Evolutionary conservation across 1,140 invertebrate species (phyloP), one percentile per base, ranked within the genome.

Genomic region (Drosophila punjabiensis): DNA sequence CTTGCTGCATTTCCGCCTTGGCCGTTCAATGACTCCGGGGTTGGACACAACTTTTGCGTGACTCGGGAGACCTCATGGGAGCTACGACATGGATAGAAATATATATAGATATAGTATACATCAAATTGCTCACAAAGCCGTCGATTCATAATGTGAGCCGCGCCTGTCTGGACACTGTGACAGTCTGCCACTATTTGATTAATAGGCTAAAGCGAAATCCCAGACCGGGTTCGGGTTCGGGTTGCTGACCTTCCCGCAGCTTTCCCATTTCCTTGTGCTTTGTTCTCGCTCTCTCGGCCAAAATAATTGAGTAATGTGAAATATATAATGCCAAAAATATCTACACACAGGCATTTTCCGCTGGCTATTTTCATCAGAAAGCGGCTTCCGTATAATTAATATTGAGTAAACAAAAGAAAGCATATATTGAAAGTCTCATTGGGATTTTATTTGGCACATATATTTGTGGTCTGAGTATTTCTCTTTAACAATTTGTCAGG

Each of bases 181-280:
- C 66, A 66, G 28, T 71, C 68, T 50, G 65, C 64, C 82, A 87
- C 83, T 82, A 79, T 69, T 86, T 86, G 82, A 86, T 86, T 87
- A 86, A 86, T 86, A 82, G 82, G 69, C 79, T 52, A 82, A 48
- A 39, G 18, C 37, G 62, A 58, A 62, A 61, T 39, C 41, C 35
- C 50, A 43, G 33, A 47, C 48, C 65, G 35, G 35, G 39, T 37
- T 56, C 66, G 67, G 35, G 39, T 37, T 56, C 66, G 67, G 83
- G 79, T 85, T 73, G 75, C 75, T 87, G 83, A 85, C 82, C 82
- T 84, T 74, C 62, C 53, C 30, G 52, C 39, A 55, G 65, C 55
- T 75, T 81, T 68, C 56, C 59, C 64, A 59, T 74, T 85, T 85
- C 82, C 82, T 85, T 64, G 83, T 87, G 81, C 80, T 83, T 83